Conservation (phyloP, 1,140 invertebrate genomes). For the Nixonia krombeini region DNA sequence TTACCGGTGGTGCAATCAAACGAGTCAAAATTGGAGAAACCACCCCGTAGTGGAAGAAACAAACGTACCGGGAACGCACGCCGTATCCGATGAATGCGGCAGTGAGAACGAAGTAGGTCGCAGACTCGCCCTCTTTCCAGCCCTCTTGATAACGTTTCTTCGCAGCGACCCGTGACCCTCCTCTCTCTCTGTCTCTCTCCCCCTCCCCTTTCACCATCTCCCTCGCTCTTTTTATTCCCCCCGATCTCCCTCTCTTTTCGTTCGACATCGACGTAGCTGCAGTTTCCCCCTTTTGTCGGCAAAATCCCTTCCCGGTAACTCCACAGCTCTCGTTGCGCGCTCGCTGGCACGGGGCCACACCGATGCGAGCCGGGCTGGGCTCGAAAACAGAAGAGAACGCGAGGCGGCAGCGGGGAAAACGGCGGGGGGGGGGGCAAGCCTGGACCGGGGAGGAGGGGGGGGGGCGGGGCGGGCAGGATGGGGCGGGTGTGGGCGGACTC, state of each 20-base stretch:
- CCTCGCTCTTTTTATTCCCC: neutral
- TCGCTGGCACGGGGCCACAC: too few species aligned
- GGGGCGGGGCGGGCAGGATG: too few species aligned
- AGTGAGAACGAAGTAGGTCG: constrained; percentile 24
- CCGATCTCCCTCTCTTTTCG: constrained; percentile 29
- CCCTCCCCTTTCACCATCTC: constrained; percentile 12
- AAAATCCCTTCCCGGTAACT: constrained; percentile 45
- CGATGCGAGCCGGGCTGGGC: too few species aligned
- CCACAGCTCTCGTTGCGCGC: constrained; percentile 32
- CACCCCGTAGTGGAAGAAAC: constrained; percentile 23
- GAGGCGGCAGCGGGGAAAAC: too few species aligned
- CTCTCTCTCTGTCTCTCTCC: neutral
- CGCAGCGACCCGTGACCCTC: constrained; percentile 13
- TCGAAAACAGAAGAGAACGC: too few species aligned
- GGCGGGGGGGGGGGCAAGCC: too few species aligned
- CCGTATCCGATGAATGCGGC: constrained; percentile 22
- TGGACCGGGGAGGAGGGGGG: too few species aligned
- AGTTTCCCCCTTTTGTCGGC: constrained; percentile 30
- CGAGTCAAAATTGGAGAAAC: neutral
- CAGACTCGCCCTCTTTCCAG: constrained; percentile 2
- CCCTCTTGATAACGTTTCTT: constrained; percentile 7
- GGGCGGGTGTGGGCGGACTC: too few species aligned
- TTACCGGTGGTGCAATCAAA: too few species aligned
- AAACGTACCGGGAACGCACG: constrained; percentile 19
- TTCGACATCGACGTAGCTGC: constrained; percentile 32